Base-by-base conservation (phyloP, 2,113 vertebrate species). In the Bos javanicus region DNA sequence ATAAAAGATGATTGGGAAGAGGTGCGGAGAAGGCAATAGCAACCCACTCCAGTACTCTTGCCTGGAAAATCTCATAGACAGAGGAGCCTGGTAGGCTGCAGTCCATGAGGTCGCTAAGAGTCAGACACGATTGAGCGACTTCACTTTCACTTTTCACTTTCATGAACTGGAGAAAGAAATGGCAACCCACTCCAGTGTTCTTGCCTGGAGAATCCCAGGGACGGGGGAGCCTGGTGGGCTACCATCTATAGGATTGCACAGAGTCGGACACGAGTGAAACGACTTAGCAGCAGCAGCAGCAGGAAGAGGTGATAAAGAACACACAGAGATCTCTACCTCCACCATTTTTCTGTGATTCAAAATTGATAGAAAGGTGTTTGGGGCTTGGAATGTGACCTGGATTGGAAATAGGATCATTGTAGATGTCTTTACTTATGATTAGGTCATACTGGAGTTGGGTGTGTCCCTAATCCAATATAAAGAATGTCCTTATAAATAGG, bases 211-310 rank as follows among this genome's bases (percentile, higher is more conserved):
- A 71, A 36, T 71, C 17, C 64, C n/a, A 71, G 9, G n/a, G 64
- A 21, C 0, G 1, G n/a, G 4, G n/a, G 9, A 71, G n/a, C n/a
- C 64, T 71, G 9, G 17, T 71, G 1, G 64, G 64, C 64, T 71
- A 8, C 64, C 0, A 0, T 36, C n/a, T 11, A 11, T 36, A n/a
- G n/a, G n/a, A 17, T 71, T 4, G 4, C n/a, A 21, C 16, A 36
- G 17, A 21, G 17, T 71, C 9, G 1, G 64, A 21, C 9, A 36
- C 0, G 2, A 71, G n/a, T 71, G 19, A 71, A 36, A 17, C 0
- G 9, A 71, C 17, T 36, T 36, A 67, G 64, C n/a, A 71, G n/a
- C 64, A 36, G 33, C 33, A 36, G 64, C 19, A 6, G n/a, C 4
- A 6, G 64, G 1, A 36, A 36, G 33, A 48, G 9, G 1, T 14